Evolutionary conservation across 1,140 invertebrate genomes (phyloP), one percentile per base, ranked within the genome.

Genomic region (Cotesia vestalis): DNA sequence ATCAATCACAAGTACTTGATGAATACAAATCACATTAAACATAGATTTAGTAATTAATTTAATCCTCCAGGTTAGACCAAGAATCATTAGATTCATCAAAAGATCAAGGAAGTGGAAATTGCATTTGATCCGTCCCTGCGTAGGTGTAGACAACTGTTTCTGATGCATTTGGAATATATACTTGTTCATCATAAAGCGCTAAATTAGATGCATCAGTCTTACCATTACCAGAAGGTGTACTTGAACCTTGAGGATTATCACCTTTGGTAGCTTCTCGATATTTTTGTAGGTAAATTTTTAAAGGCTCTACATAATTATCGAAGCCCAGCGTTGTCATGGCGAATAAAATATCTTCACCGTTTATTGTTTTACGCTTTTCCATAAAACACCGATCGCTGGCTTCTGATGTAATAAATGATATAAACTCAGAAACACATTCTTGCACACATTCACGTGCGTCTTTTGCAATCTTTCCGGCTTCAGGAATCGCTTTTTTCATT

Each of bases 391-490:
- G 88, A 81, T 99, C 97, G 84, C 96, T 97, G 0, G 97, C 97
- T 89, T 99, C 98, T 81, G 96, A 98, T 0, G 98, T 99, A 61
- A 99, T 97, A 82, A 99, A 99, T 76, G 96, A 98, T 80, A 99
- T 98, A 83, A 99, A 99, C 83, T 99, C 98, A 0, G 97, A 99
- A 51, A 99, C 98, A 89, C 98, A 99, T 87, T 99, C 98, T 87
- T 99, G 98, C 17, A 99, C 96, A 89, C 97, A 99, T 88, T 99
- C 98, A 77, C 99, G 91, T 0, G 98, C 97, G 89, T 99, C 98
- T 90, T 99, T 99, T 0, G 98, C 96, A 80, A 99, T 98, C 89
- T 99, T 99, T 79, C 97, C 98, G 77, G 94, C 93, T 74, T 95
- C 93, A 4, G 98, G 98, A 77, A 99, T 97, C 4, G 96, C 95